These are phyloP conservation scores for Poecile montanus DNA, from an alignment of 2,797 vertebrate species.

Conservation along the genomic window DNA sequence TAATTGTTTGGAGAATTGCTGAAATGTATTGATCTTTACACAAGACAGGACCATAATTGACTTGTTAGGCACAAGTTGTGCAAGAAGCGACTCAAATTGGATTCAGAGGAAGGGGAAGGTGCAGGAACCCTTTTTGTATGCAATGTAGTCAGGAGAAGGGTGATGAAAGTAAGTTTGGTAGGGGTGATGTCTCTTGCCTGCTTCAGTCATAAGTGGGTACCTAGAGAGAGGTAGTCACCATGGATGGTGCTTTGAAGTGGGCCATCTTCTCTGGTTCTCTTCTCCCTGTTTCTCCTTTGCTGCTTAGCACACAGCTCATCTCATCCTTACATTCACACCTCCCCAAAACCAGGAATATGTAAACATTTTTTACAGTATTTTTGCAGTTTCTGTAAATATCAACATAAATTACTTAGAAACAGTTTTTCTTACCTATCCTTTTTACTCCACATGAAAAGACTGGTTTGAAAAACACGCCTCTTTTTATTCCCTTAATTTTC, in stretches of 20 bases:
- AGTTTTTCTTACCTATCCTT: neutral
- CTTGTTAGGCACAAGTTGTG: neutral
- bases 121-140: neutral
- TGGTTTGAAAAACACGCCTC: neutral
- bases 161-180: neutral
- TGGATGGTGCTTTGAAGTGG: neutral
- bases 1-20: slow-evolving; percentile 18
- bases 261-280: neutral
- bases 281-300: neutral
- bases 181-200: neutral
- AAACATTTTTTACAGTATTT: neutral
- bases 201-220: neutral
- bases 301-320: neutral
- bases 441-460: neutral
- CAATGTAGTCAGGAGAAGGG: neutral
- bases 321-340: neutral
- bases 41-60: neutral
- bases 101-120: neutral
- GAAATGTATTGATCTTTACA: neutral
- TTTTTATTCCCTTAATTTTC: neutral
- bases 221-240: neutral
- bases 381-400: neutral
- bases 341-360: neutral
- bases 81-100: neutral
- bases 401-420: neutral